Base-by-base conservation (phyloP, 2,113 vertebrate species). In the Callipepla squamata region DNA sequence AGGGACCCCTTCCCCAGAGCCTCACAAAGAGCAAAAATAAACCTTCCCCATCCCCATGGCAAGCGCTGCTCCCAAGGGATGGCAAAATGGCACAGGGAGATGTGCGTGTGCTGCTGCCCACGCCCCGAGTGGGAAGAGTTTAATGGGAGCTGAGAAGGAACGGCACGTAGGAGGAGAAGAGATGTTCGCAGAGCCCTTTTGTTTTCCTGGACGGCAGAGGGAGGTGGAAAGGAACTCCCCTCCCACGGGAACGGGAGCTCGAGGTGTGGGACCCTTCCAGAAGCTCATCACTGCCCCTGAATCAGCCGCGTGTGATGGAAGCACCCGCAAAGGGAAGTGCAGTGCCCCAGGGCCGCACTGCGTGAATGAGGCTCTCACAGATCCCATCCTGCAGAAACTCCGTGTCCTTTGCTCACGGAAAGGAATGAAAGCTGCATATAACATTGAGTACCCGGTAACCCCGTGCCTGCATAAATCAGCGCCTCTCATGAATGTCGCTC, bases 181-280 rank as follows among this genome's bases (percentile, higher is more conserved):
- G 92, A 96, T 95, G 94, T 91, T 76, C 80, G 87, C 92, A 26
- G 92, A 30, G 68, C 91, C 90, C 93, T 92, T 93, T 87, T 94
- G 94, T 96, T 95, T 82, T 93, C 89, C 89, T 94, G 91, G 91
- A 40, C 1, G 25, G 78, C 25, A 73, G 74, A 82, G 78, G 55
- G 38, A 80, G 84, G 66, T 26, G 61, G 81, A 77, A 44, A 85
- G 85, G 83, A 85, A 89, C 81, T 92, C 75, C 70, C 32, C 63
- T 91, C 23, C 75, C 62, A 72, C 78, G 77, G 91, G 48, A 77
- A 77, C 16, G 67, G 55, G 25, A 82, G 65, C 67, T 74, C 50
- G 45, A 62, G 62, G 8, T 1, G 1, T 12, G 26, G 51, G 26
- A 53, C 51, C 47, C 93, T 90, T 65, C 84, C 28, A 10, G 81